phyloP scores from a whole-genome alignment of 2,113 vertebrate species.

The Coptodon rendalli region DNA sequence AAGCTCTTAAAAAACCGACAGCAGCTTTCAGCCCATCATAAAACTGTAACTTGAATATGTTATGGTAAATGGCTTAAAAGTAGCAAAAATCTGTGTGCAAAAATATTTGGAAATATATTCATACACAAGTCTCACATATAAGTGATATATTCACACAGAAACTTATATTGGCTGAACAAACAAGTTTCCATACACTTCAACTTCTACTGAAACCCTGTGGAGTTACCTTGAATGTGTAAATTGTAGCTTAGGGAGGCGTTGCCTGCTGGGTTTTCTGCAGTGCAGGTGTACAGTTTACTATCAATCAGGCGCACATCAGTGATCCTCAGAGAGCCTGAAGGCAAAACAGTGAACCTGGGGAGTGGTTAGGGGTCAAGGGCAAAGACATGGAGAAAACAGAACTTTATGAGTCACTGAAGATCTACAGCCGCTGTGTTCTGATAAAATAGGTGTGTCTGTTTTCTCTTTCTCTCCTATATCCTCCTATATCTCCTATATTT shows the following conservation, averaged over 20 bases:
- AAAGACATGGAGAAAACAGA: constrained; percentile 22
- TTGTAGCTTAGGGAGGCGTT: constrained; percentile 73
- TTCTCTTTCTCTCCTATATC: background rate
- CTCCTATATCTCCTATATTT: background rate
- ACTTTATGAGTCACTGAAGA: constrained; percentile 15
- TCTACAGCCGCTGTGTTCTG: background rate
- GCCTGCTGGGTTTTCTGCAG: constrained; percentile 77
- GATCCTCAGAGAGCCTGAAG: constrained; percentile 81
- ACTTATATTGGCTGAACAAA: background rate
- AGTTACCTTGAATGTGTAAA: constrained; percentile 81
- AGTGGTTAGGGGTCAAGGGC: constrained; percentile 26
- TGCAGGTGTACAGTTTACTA: constrained; percentile 80
- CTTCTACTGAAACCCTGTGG: background rate
- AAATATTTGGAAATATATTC: background rate
- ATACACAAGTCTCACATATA: background rate
- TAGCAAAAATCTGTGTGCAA: background rate
- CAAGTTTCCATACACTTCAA: background rate
- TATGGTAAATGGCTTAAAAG: background rate
- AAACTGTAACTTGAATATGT: background rate
- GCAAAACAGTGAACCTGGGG: constrained; percentile 75
- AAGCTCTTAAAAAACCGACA: background rate
- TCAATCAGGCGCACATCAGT: constrained; percentile 72
- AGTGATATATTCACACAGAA: background rate
- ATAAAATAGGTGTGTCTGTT: background rate
- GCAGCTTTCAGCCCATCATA: background rate